phyloP scores from a whole-genome alignment of 2,888 invertebrate species.

The Idaea biselata region DNA sequence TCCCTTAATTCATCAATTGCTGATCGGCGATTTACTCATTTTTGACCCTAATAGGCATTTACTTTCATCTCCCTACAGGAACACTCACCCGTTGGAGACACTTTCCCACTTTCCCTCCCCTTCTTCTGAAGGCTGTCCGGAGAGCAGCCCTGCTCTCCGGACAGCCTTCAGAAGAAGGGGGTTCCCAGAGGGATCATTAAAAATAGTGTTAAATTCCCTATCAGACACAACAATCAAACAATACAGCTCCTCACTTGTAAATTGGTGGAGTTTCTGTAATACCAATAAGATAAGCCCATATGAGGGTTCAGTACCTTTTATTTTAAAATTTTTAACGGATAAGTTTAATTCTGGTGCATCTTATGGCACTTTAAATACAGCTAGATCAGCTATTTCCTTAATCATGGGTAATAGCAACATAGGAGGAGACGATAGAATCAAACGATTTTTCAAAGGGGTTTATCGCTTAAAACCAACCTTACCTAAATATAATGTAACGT shows the following conservation, averaged over 20 bases:
- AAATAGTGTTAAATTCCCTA: slow-evolving; percentile 17
- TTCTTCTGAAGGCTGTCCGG: slow-evolving; percentile 16
- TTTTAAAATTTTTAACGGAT: slow-evolving; percentile 21
- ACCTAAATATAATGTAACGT: slow-evolving; percentile 31
- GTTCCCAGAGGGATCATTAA: slow-evolving; percentile 4
- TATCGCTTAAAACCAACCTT: slow-evolving; percentile 27
- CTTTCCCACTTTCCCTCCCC: too few species aligned
- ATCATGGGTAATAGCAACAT: slow-evolving; percentile 27
- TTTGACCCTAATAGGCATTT: slow-evolving; percentile 2
- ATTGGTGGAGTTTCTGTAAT: slow-evolving; percentile 23
- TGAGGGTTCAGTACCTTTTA: background rate
- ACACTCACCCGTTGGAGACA: slow-evolving; percentile 2
- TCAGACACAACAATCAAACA: slow-evolving; percentile 20
- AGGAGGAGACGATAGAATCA: slow-evolving; percentile 20
- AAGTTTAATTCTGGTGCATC: slow-evolving; percentile 23
- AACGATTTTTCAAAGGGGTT: slow-evolving; percentile 28
- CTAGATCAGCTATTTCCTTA: slow-evolving; percentile 31
- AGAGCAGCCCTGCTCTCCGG: slow-evolving; percentile 16
- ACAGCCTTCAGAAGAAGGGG: slow-evolving; percentile 6
- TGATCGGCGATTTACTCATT: slow-evolving; percentile 9
- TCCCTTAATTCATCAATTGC: slow-evolving; percentile 14
- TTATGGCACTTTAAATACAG: slow-evolving; percentile 28
- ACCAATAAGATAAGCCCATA: background rate
- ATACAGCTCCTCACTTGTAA: slow-evolving; percentile 16
- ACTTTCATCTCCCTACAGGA: slow-evolving; percentile 13